Evolutionary conservation across 2,797 vertebrate genomes (phyloP).

Genomic region (Xenentodon cancila): DNA sequence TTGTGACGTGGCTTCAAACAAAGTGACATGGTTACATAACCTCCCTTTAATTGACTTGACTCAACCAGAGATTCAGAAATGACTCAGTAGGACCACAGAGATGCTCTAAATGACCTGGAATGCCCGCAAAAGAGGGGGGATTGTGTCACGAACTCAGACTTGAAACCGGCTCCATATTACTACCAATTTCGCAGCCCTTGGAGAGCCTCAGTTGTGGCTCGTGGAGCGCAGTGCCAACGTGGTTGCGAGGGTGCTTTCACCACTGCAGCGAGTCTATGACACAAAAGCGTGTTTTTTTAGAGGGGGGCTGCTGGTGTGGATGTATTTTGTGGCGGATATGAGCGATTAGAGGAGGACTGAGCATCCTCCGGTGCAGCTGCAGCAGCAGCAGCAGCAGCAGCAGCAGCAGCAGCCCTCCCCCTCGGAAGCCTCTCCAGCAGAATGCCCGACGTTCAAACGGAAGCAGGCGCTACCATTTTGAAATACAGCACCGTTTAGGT

Average conservation of each 20-base stretch:
- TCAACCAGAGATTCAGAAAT: too few relatives aligned
- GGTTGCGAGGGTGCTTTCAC: not conserved
- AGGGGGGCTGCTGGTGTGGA: not conserved
- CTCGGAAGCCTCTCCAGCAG: constrained; percentile 57
- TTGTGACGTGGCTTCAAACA: too few relatives aligned
- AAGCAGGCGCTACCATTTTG: constrained; percentile 89
- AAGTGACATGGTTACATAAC: too few relatives aligned
- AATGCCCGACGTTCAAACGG: constrained; percentile 80
- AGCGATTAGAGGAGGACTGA: constrained; percentile 29
- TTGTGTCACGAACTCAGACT: too few relatives aligned
- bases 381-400: constrained; percentile 18
- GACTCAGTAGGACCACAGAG: too few relatives aligned
- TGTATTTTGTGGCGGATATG: not conserved
- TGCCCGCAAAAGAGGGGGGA: too few relatives aligned
- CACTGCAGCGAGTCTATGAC: not conserved
- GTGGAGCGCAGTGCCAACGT: too few relatives aligned
- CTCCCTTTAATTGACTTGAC: too few relatives aligned
- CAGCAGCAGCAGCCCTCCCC: constrained; percentile 30
- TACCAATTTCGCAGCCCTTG: too few relatives aligned
- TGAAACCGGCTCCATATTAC: too few relatives aligned
- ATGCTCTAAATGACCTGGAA: too few relatives aligned
- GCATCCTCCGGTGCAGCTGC: constrained; percentile 43
- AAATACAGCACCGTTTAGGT: constrained; percentile 83
- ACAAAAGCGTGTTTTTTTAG: not conserved
- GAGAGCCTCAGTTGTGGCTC: too few relatives aligned